Percentiles rank a stretch among this genome's conserved stretches.
Evolutionary conservation across 2,113 vertebrate species (phyloP).

Genomic region (Smithornis capensis): DNA sequence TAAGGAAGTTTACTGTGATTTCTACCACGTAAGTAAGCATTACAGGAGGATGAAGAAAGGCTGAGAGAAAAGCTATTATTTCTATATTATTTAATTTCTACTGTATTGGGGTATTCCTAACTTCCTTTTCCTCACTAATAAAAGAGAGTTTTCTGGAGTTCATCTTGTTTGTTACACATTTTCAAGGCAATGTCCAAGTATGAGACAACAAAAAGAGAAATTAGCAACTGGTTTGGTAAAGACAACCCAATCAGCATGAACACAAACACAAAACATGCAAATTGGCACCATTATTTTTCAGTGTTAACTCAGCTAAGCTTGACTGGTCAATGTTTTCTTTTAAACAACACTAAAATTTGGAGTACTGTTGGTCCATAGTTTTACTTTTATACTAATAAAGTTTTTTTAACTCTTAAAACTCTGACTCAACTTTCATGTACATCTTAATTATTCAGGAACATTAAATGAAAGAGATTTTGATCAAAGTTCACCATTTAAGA

Average conservation of each 20-base stretch:
- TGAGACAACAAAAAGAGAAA: neutral
- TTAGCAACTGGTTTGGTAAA: neutral
- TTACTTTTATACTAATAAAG: neutral
- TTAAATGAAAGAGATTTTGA: neutral
- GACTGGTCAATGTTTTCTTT: neutral
- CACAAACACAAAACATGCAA: neutral
- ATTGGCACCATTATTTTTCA: neutral
- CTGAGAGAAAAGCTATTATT: neutral
- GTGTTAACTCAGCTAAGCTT: neutral
- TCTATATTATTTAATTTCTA: neutral
- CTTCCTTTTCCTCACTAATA: neutral
- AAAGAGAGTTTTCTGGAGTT: neutral
- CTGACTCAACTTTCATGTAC: neutral
- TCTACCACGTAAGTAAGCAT: neutral
- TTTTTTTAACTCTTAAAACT: neutral
- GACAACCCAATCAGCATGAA: neutral
- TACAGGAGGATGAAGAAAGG: neutral
- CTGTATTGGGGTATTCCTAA: neutral
- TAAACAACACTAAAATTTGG: neutral
- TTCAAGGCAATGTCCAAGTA: neutral
- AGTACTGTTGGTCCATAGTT: neutral
- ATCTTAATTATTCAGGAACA: neutral
- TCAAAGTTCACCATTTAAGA: neutral
- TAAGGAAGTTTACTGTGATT: neutral
- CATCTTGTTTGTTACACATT: neutral